Percentiles rank a stretch among this genome's conserved stretches.
phyloP scores from a whole-genome alignment of 37 sponge, comb jelly and placozoan species.

The Hexactinellida sp. region DNA sequence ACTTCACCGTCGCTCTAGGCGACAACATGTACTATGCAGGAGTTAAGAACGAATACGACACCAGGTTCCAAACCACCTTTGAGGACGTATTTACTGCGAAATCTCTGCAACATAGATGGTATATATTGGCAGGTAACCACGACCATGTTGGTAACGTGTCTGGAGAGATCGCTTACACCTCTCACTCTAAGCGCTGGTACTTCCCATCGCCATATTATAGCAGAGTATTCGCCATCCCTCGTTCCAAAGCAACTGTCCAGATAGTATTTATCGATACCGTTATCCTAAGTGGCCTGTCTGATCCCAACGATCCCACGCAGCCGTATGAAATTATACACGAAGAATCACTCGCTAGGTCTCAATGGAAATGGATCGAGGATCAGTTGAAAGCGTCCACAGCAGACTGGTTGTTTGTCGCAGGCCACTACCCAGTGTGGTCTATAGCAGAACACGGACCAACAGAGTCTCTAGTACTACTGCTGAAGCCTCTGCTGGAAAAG shows the following conservation, averaged over 20 bases:
- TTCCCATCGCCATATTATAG: conserved; percentile 67
- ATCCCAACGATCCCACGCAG: conserved; percentile 26
- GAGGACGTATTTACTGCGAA: conserved; percentile 70
- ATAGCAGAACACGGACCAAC: conserved; percentile 18
- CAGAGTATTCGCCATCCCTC: conserved; percentile 40
- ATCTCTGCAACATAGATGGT: conserved; percentile 66
- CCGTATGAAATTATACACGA: conserved; percentile 42
- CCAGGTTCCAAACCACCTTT: background rate
- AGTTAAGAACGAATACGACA: background rate
- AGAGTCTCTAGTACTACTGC: background rate
- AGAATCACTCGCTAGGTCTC: conserved; percentile 22
- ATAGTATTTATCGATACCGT: conserved; percentile 79
- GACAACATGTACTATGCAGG: background rate
- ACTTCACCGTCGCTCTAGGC: background rate
- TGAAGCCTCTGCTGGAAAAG: background rate
- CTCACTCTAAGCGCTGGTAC: conserved; percentile 56
- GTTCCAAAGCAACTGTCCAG: conserved; percentile 31
- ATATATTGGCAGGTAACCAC: conserved; percentile 70
- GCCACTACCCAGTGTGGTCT: conserved; percentile 72
- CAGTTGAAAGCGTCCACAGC: conserved; percentile 41
- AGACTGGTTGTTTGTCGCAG: conserved; percentile 56
- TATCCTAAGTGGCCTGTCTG: conserved; percentile 51
- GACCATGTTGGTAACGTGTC: conserved; percentile 88
- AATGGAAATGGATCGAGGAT: conserved; percentile 66
- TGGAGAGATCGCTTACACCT: conserved; percentile 70